These are phyloP conservation scores for Calameuta idolon DNA, from an alignment of 2,888 invertebrate genomes.

Conservation along the genomic window DNA sequence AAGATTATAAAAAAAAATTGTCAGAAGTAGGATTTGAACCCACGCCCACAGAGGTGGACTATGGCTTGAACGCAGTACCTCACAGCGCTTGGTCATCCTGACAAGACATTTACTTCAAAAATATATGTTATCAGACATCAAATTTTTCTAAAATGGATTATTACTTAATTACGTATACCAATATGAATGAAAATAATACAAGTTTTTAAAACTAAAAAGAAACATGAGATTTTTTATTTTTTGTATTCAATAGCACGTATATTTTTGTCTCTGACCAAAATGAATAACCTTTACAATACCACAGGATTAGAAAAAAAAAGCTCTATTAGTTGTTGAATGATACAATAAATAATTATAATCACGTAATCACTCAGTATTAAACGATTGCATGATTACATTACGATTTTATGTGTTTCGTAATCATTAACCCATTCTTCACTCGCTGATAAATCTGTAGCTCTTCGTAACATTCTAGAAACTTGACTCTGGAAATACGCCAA, in stretches of 20 bases:
- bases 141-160: no score
- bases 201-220: no score
- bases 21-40: constrained; percentile 87
- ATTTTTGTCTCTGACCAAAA: not conserved
- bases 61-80: constrained; percentile 85
- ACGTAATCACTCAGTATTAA: not conserved
- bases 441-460: not conserved
- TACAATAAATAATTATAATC: not conserved
- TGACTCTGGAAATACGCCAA: not conserved
- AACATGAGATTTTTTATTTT: not conserved
- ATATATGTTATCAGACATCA: no score
- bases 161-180: no score
- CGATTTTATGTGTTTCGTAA: not conserved
- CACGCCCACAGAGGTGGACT: constrained; percentile 86
- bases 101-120: no score
- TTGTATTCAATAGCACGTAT: not conserved
- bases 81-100: constrained; percentile 73
- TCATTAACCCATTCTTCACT: not conserved
- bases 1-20: constrained; percentile 53
- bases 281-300: no score
- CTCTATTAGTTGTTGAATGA: not conserved
- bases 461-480: not conserved
- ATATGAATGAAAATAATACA: no score
- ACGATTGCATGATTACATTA: no score
- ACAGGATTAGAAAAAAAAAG: no score